phyloP scores from a whole-genome alignment of 2,888 invertebrate genomes.

The Andrena dorsata region DNA sequence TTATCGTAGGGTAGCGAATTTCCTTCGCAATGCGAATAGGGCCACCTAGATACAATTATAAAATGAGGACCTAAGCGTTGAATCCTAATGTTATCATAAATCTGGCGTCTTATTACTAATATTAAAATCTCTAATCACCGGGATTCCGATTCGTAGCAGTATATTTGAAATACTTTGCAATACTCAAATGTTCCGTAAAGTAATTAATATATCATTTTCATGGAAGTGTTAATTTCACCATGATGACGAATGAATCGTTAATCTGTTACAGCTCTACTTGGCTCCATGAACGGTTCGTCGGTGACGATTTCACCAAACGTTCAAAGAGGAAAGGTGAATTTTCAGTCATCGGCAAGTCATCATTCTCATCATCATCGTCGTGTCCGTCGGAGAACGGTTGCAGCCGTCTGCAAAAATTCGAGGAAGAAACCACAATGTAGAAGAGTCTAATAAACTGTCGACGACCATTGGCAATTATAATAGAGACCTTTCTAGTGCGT shows the following conservation, averaged over 20 bases:
- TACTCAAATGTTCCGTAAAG: too few relatives aligned
- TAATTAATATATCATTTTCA: neutral
- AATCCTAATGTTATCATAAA: too few relatives aligned
- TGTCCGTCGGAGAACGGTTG: neutral
- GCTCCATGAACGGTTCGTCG: conserved; percentile 30
- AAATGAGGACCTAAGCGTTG: too few relatives aligned
- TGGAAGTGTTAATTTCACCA: neutral
- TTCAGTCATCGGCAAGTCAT: neutral
- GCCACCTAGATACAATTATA: too few relatives aligned
- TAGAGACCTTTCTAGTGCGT: neutral
- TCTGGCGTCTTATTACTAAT: too few relatives aligned
- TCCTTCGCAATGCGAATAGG: too few relatives aligned
- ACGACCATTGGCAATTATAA: neutral
- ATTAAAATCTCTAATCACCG: too few relatives aligned
- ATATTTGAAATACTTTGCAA: too few relatives aligned
- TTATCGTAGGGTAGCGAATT: too few relatives aligned
- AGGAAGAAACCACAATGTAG: conserved; percentile 40
- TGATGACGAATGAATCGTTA: neutral
- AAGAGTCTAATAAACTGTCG: conserved; percentile 26
- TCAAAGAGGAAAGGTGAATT: neutral
- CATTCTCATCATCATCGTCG: neutral
- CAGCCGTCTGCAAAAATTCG: conserved; percentile 23
- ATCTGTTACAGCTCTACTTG: conserved; percentile 31
- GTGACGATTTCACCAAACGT: neutral
- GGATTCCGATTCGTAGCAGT: too few relatives aligned